Base-by-base conservation (phyloP, 2,797 vertebrate species). In the Sebastiscus tertius region DNA sequence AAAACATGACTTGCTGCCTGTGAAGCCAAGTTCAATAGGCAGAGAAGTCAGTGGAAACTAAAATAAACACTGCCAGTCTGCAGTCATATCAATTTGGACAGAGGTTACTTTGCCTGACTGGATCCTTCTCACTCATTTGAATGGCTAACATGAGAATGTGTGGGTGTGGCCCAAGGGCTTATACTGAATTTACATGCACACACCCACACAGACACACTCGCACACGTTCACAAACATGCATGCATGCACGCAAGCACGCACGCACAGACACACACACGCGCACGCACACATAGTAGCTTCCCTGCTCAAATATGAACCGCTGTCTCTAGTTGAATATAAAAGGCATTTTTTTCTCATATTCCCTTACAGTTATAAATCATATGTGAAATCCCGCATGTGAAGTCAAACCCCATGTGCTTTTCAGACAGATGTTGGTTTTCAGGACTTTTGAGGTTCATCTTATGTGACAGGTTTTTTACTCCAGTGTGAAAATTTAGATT, bases 131-230 rank as follows among this genome's bases (percentile, higher is more conserved):
- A 58, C 64, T 85, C 84, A 71, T 31, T 46, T 88, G 85, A 91
- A 87, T 85, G 89, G 83, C 85, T 85, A 86, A 94, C 89, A 87
- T 81, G 86, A 89, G 87, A 82, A 79, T 88, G 88, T 86, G 90
- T 92, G 92, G 93, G 92, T 90, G 92, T 83, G 90, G 92, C 92
- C 92, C 86, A 64, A 85, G 89, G 92, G 89, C 85, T 88, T 82
- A 82, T 85, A 92, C 86, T 83, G 88, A 90, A 88, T 89, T 90
- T 83, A 90, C 90, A 93, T 92, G 89, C 92, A 92, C 82, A 91
- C 93, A 89, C 91, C 83, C 87, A 84, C 83, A 83, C 82, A 88
- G 42, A 72, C 75, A 64, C 86, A 71, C 81, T 72, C 83, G 39
- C 81, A 80, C 82, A 84, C 83, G 86, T 88, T 82, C 82, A 80